A percentile compares a stretch with the other conserved stretches of the same genome.
Conservation (phyloP, 2,797 vertebrate species). For the Hippoglossus hippoglossus region DNA sequence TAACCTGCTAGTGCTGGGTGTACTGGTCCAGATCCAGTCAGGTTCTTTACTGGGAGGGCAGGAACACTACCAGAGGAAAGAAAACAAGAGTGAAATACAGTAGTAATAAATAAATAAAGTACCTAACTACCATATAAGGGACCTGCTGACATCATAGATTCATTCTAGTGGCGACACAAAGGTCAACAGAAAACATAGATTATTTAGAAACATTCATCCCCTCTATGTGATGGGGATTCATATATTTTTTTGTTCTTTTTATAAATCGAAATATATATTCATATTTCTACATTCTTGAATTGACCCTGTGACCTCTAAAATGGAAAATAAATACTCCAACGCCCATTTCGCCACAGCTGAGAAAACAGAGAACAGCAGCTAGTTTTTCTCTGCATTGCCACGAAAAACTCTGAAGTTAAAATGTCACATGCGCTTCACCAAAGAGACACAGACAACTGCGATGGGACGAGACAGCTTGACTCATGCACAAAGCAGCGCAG, state of each 20-base stretch:
- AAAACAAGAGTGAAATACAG: conserved; percentile 13
- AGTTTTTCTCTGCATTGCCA: conserved; percentile 22
- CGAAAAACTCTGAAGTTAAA: conserved; percentile 58
- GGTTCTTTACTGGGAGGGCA: conserved; percentile 96
- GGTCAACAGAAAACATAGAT: neutral
- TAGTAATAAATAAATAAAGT: neutral
- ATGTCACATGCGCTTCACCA: conserved; percentile 60
- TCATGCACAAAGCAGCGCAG: conserved; percentile 60
- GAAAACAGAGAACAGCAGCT: conserved; percentile 30
- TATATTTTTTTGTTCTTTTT: neutral
- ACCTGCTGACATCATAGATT: neutral
- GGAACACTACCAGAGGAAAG: conserved; percentile 86
- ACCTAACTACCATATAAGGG: neutral
- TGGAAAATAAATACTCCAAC: neutral
- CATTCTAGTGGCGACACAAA: neutral
- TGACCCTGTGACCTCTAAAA: conserved; percentile 15
- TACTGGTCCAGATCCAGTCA: conserved; percentile 92
- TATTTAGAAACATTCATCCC: too few relatives aligned
- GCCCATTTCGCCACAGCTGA: conserved; percentile 17
- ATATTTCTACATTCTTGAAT: conserved; percentile 7
- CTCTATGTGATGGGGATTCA: neutral
- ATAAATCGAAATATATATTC: neutral
- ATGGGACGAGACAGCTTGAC: conserved; percentile 68
- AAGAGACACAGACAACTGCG: conserved; percentile 36
- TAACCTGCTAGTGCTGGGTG: conserved; percentile 96